These are phyloP conservation scores for Dynastes maya DNA, from an alignment of 2,888 invertebrate species.

Conservation along the genomic window DNA sequence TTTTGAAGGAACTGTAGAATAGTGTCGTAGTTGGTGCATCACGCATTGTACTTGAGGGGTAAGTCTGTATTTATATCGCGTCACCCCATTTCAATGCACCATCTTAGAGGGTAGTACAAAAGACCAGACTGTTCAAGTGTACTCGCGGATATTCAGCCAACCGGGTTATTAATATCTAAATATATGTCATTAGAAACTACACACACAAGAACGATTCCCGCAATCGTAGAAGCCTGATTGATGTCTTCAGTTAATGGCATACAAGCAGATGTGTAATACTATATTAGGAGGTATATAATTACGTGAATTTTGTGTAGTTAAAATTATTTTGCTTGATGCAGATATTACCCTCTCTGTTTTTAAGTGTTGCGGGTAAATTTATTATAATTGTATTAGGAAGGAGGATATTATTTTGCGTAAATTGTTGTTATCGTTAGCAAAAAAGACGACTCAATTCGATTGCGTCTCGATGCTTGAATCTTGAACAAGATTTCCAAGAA, in stretches of 20 bases:
- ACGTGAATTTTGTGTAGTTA: background rate
- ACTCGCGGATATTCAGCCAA: conserved; percentile 55
- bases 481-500: no score
- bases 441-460: no score
- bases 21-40: conserved; percentile 42
- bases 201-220: conserved; percentile 5
- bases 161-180: conserved; percentile 58
- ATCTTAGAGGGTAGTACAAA: conserved; percentile 60
- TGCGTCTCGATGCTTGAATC: no score
- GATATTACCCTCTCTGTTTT: no score
- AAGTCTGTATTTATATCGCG: conserved; percentile 50
- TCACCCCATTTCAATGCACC: conserved; percentile 61
- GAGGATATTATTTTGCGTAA: no score
- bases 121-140: conserved; percentile 59
- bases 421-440: no score
- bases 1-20: conserved; percentile 45
- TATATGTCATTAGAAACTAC: conserved; percentile 56
- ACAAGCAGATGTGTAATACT: background rate
- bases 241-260: conserved; percentile 2
- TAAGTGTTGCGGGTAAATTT: no score
- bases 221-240: conserved; percentile 20
- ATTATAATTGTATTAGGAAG: no score
- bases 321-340: no score
- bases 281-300: background rate
- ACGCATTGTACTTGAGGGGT: conserved; percentile 50